Conservation (phyloP, 64 coral and sea anemone species). For the Trachythela sp. region DNA sequence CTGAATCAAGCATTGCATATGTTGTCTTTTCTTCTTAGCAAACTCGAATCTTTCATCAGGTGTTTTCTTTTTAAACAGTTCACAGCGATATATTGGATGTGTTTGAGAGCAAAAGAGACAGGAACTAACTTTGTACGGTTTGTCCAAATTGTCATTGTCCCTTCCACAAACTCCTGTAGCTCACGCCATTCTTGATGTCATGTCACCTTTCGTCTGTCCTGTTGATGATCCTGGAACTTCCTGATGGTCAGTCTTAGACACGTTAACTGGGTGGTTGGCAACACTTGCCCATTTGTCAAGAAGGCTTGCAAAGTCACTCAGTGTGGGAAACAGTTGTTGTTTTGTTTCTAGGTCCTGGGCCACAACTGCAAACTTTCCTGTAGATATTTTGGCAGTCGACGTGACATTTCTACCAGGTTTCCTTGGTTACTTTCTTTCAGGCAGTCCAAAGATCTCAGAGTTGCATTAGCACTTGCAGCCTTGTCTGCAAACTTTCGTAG, state of each 20-base stretch:
- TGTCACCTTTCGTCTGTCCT: not conserved
- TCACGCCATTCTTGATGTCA: not conserved
- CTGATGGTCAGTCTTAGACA: not conserved
- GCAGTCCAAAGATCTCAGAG: constrained; percentile 20
- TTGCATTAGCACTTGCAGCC: constrained; percentile 27
- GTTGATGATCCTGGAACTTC: not conserved
- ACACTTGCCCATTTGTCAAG: constrained; percentile 37
- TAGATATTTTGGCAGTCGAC: constrained; percentile 25
- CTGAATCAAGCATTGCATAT: too few relatives aligned
- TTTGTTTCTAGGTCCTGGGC: constrained; percentile 37
- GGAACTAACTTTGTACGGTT: not conserved
- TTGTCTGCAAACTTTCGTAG: constrained; percentile 44
- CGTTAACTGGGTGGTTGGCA: constrained; percentile 40
- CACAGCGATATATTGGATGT: constrained; percentile 23
- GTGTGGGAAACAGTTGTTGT: constrained; percentile 32
- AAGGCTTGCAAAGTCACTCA: constrained; percentile 29
- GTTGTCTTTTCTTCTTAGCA: not conserved
- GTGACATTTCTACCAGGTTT: constrained; percentile 34
- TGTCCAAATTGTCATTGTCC: not conserved
- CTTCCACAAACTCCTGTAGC: not conserved
- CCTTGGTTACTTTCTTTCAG: constrained; percentile 35
- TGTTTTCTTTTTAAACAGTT: constrained; percentile 35
- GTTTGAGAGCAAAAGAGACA: constrained; percentile 33
- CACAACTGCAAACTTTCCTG: constrained; percentile 33
- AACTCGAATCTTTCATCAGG: constrained; percentile 6